These are phyloP conservation scores for Collichthys lucidus DNA, from an alignment of 2,113 vertebrate genomes.

Conservation along the genomic window DNA sequence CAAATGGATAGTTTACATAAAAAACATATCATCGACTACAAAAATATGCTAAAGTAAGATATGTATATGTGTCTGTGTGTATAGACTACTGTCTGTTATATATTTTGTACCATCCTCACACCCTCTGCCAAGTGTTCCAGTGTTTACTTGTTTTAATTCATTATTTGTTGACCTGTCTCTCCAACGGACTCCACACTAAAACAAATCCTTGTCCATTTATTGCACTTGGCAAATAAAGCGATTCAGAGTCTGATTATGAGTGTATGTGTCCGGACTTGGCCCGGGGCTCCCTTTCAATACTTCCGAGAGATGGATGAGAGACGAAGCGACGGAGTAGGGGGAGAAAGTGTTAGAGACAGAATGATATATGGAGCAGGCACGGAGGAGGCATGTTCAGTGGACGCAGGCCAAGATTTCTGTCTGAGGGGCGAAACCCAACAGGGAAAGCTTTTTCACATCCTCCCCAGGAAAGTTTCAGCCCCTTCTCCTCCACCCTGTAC, in stretches of 20 bases:
- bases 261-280: conserved; percentile 42
- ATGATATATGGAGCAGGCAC: conserved; percentile 70
- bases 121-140: conserved; percentile 19
- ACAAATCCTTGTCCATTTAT: conserved; percentile 53
- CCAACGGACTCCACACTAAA: conserved; percentile 11
- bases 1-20: too few species aligned
- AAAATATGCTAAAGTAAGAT: too few species aligned
- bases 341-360: conserved; percentile 48
- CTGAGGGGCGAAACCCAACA: conserved; percentile 49
- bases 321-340: not conserved
- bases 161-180: conserved; percentile 41
- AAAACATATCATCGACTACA: too few species aligned
- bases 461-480: conserved; percentile 35
- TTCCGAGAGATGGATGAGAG: conserved; percentile 58
- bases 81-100: not conserved
- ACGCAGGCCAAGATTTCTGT: conserved; percentile 64
- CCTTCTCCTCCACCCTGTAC: conserved; percentile 9
- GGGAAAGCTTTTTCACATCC: conserved; percentile 62
- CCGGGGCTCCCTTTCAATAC: conserved; percentile 56
- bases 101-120: not conserved
- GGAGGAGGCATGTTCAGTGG: conserved; percentile 63
- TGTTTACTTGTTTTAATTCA: conserved; percentile 28
- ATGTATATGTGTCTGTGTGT: too few species aligned
- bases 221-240: conserved; percentile 40
- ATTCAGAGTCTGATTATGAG: conserved; percentile 47